Evolutionary conservation across 1,140 invertebrate species (phyloP).

Genomic region (Brachionus paranguensis): DNA sequence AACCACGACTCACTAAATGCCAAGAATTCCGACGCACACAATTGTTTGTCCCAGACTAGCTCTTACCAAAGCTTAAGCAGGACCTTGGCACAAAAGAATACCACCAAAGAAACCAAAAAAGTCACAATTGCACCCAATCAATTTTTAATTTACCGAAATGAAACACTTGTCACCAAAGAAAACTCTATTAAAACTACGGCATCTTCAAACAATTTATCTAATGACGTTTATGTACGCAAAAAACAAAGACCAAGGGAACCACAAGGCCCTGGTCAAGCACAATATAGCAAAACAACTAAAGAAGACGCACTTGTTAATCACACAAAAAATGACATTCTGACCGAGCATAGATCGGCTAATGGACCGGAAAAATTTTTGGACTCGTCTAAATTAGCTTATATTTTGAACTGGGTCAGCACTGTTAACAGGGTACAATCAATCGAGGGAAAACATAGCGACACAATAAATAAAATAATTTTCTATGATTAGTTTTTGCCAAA

Average conservation of each 20-base stretch:
- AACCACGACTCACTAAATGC: neutral
- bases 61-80: neutral
- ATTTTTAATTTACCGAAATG: slow-evolving; percentile 28
- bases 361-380: slow-evolving; percentile 5
- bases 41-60: neutral
- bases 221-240: neutral
- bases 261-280: neutral
- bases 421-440: slow-evolving; percentile 11
- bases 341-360: neutral
- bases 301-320: neutral
- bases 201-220: neutral
- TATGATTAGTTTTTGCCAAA: slow-evolving; percentile 1
- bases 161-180: neutral
- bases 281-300: neutral
- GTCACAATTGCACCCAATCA: neutral
- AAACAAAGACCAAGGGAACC: neutral
- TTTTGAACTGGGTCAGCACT: neutral
- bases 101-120: neutral
- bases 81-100: neutral
- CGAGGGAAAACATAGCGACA: slow-evolving; percentile 6
- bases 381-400: neutral
- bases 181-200: neutral
- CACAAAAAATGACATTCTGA: neutral
- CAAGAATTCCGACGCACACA: neutral
- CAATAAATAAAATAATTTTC: slow-evolving; percentile 7